Evolutionary conservation across 2,113 vertebrate genomes (phyloP), one percentile per base, ranked within the genome.

Genomic region (Clinocottus analis): DNA sequence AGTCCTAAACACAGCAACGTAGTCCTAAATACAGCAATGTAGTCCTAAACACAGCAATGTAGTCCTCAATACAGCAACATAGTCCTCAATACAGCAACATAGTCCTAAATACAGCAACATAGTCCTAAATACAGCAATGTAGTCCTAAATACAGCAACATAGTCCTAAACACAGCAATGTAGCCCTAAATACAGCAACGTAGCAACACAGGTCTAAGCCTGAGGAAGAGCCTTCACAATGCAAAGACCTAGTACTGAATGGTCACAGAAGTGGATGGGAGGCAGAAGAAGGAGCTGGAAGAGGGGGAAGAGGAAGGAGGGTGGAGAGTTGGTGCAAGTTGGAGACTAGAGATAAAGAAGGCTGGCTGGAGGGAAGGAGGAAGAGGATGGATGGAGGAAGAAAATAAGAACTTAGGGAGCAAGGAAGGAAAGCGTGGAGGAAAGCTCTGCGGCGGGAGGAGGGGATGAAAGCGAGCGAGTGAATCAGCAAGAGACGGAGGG

Each of bases 401-500:
- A 58, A 33, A 45, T 8, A 33, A 17, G 49, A 51, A 60, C 25
- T 13, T 7, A 51, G 43, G 11, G 35, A 33, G 10, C 45, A 47
- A 1, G 9, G 10, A 65, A 16, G 13, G 31, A 74, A n/a, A 2
- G 45, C 47, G 64, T 39, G 11, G 60, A 27, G 60, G 82, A 82
- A 79, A 82, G 23, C 59, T 70, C 73, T 68, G 41, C 51, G 21
- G 60, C 84, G 37, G 37, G 37, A 29, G 51, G 63, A 72, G 8
- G 60, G 25, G 74, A 39, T 53, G 76, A 75, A 68, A 76, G 84
- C 17, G 0, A 78, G 81, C 21, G 0, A 78, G 72, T 63, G 87
- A 82, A 77, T 75, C 37, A 79, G 62, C 60, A 56, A 56, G 85
- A 87, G 83, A 59, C 19, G 53, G 35, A 70, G 61, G 69, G 60